A percentile compares a stretch with the other conserved stretches of the same genome.
phyloP scores from a whole-genome alignment of 2,888 invertebrate genomes.

The Tenthredo mesomela region DNA sequence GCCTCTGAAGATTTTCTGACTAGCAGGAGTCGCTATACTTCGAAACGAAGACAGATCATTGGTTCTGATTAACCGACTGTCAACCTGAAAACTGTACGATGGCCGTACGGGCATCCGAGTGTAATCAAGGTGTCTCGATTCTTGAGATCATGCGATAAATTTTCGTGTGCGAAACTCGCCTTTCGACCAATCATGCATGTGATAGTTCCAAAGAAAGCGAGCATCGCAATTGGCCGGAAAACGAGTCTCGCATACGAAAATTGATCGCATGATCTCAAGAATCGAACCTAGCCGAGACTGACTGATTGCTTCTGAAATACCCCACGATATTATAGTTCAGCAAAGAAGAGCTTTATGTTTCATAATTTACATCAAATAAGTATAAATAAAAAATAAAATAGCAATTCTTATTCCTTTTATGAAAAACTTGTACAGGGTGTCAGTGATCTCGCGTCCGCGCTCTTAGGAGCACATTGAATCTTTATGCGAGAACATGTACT shows the following conservation, averaged over 20 bases:
- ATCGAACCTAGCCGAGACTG: no score
- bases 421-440: background rate
- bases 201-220: no score
- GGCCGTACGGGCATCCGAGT: background rate
- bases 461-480: background rate
- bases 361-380: background rate
- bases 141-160: no score
- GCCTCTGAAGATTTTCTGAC: background rate
- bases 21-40: background rate
- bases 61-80: background rate
- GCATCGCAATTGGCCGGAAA: no score
- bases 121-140: background rate
- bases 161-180: no score
- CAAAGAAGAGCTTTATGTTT: background rate
- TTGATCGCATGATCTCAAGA: no score
- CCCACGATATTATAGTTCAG: background rate
- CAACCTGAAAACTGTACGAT: background rate
- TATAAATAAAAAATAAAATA: background rate
- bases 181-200: no score
- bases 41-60: background rate
- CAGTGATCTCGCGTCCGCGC: background rate
- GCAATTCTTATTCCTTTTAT: background rate
- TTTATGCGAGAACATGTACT: background rate
- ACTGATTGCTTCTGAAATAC: background rate
- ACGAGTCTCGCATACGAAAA: no score